Base-by-base conservation (phyloP, 2,888 invertebrate species). In the Nezara viridula region DNA sequence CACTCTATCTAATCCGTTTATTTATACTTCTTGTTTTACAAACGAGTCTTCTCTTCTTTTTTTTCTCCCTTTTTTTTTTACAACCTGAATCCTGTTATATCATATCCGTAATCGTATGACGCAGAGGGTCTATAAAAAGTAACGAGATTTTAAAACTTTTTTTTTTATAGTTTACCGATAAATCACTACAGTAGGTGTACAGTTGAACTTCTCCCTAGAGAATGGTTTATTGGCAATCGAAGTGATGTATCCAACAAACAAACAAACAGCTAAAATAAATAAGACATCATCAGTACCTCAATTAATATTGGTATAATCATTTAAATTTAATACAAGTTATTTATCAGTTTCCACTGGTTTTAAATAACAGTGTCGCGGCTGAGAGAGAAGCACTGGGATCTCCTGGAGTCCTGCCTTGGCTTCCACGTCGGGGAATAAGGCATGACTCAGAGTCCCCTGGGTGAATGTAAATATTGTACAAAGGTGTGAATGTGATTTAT, bases 1-100 rank as follows among this genome's bases (percentile, higher is more conserved):
- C 81, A 81, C 44, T 81, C 81, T n/a, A 21, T 77, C 77, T 21
- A 40, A 40, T 24, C 37, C 24, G 21, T 40, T 47, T 81, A 81
- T 73, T 73, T 73, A 73, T 73, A 73, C 32, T 73, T 73, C 66
- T 73, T 27, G 27, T 60, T 37, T 66, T 66, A 66, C 32, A 66
- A n/a, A 55, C 55, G 55, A 27, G 66, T 14, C 16, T 10, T 32
- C 66, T 32, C 27, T 24, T 24, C 10, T 7, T 55, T 10, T 4
- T 24, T 24, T 24, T 50, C n/a, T 55, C 5, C 24, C 9, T 24
- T 14, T 32, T 7, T 21, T 37, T 37, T 73, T 73, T 73, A 73
- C 19, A 19, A 16, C 32, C 37, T 73, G 66, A 21, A 73, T 73
- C 66, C 66, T 19, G 66, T 73, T 73, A 73, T 73, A 19, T 73